Base-by-base conservation (phyloP, 1,140 invertebrate genomes). In the Campoletis sonorensis region DNA sequence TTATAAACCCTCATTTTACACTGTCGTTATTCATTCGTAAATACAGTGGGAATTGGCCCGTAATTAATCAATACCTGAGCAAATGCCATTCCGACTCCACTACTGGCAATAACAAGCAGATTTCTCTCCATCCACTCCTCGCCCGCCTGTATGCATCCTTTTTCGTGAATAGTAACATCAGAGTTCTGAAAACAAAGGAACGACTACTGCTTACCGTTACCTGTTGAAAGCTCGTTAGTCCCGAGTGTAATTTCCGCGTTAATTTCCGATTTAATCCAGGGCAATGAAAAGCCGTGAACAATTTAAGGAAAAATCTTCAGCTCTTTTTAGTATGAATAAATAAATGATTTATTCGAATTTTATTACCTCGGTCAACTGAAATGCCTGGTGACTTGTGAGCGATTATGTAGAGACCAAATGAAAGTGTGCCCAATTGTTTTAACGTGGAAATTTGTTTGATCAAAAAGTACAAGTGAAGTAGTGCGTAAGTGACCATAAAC, bases 111-210 rank as follows among this genome's bases (percentile, higher is more conserved):
- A 88, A 96, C 94, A 88, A 99, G 95, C 84, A 99, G 94, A 94
- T 99, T 99, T 90, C 95, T 94, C 90, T 99, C 97, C 84, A 98
- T 94, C 98, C 98, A 99, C 89, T 97, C 97, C 91, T 99, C 97
- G 21, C 96, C 96, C 58, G 97, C 96, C 89, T 97, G 95, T 86
- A 99, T 94, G 92, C 98, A 99, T 86, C 98, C 98, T 89, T 96
- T 97, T 89, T 98, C 97, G 93, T 98, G 96, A 92, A 99, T 98
- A 85, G 94, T 93, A 85, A 95, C 93, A 91, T 96, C 95, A 92
- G 92, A 94, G 90, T 90, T 95, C 95, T 96, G 93, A 83, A 90
- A 93, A 91, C 90, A 92, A 92, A 92, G 89, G 75, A 85, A 85
- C 77, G 79, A 79, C 87, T 81, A 83, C 84, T 86, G 84, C 87